These are phyloP conservation scores for Tachina lurida DNA, from an alignment of 2,888 invertebrate genomes.

Conservation along the genomic window DNA sequence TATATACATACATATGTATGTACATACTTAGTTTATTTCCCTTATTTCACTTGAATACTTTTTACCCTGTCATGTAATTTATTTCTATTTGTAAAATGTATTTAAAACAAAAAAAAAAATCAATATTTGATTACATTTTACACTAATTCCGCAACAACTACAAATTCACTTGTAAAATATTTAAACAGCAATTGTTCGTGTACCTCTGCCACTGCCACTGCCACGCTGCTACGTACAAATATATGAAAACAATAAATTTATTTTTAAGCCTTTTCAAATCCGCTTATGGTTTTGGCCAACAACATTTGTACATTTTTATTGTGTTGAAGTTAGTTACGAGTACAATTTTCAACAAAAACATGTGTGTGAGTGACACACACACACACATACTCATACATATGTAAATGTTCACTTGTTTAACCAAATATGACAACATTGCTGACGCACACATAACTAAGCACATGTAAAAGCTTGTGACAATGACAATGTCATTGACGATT, in stretches of 20 bases:
- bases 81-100: conserved; percentile 37
- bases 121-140: conserved; percentile 57
- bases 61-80: conserved; percentile 41
- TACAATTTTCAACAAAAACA: conserved; percentile 5
- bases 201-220: conserved; percentile 11
- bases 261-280: conserved; percentile 63
- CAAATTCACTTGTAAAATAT: conserved; percentile 50
- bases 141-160: conserved; percentile 47
- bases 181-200: conserved; percentile 58
- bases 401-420: conserved; percentile 30
- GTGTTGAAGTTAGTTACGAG: conserved; percentile 3
- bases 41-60: conserved; percentile 46
- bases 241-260: conserved; percentile 49
- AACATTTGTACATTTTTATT: conserved; percentile 49
- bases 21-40: neutral
- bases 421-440: conserved; percentile 54
- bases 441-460: conserved; percentile 9
- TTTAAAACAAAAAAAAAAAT: conserved; percentile 34
- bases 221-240: neutral
- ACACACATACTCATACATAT: neutral
- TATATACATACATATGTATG: too few species aligned
- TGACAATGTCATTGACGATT: conserved; percentile 65
- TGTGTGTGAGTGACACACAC: neutral
- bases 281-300: conserved; percentile 65
- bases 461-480: conserved; percentile 46